Evolutionary conservation across 2,888 invertebrate genomes (phyloP), one percentile per base, ranked within the genome.

Genomic region (Agrilus biguttatus): DNA sequence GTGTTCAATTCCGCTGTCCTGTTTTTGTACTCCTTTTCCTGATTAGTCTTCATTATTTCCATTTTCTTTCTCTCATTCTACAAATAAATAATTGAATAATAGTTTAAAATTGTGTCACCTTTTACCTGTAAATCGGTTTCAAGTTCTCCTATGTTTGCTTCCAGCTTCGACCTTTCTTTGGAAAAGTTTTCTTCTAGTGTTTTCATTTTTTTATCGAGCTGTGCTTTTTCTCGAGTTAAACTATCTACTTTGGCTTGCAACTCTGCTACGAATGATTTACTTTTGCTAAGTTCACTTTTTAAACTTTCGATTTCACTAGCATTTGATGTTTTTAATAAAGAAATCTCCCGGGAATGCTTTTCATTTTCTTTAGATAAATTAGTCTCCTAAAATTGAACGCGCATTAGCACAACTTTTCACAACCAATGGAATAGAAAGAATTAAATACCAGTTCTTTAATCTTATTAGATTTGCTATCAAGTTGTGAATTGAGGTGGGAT

Each of bases 1-100:
- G 78, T 75, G 41, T 80, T 79, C 43, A 92, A 70, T 66, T 87
- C 87, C 4, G 77, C 68, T 59, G 89, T 88, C 57, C 78, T 82
- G 52, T 81, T 78, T 55, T 83, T 80, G 45, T 80, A 70, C 55
- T 90, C 85, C 57, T 78, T 81, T 47, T 87, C 85, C 40, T 79
- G 74, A 33, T 74, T 70, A n/a, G 68, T 55, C 55, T 81, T 82
- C 53, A 76, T 69, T 47, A 80, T 72, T 42, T 84, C 83, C 23
- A 76, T 54, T 53, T 77, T 75, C 59, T 82, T 83, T 44, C 74
- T 74, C 54, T 80, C 77, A 47, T 75, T 74, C 74, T 78, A 49
- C 47, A 57, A 51, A 49, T 8, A 38, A 45, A 38, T 36, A 33
- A 28, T 36, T 43, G 32, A 44, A 43, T 34, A 19, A 44, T 39